Conservation (phyloP, 2,113 vertebrate genomes). For the Glaucomys volans region DNA sequence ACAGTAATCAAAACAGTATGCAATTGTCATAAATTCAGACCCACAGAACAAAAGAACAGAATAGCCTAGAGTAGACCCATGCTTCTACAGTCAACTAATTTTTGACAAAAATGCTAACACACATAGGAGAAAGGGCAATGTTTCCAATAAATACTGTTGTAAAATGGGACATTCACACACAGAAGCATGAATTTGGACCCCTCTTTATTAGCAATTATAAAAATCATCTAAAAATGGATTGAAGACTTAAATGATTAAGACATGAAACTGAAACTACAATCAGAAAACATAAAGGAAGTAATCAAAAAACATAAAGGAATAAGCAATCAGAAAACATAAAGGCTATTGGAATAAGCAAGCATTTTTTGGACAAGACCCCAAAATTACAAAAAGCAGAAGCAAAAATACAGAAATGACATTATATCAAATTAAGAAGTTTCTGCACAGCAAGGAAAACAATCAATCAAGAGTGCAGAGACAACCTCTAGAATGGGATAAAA, state of each 20-base stretch:
- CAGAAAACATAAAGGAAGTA: too few species aligned
- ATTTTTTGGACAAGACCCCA: background rate
- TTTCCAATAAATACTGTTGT: background rate
- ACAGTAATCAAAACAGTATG: too few species aligned
- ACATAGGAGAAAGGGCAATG: background rate
- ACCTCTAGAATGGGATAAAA: background rate
- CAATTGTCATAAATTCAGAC: too few species aligned
- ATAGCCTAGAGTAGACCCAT: background rate
- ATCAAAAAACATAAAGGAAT: too few species aligned
- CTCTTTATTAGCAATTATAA: background rate
- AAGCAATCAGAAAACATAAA: too few species aligned
- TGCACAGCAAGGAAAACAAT: background rate
- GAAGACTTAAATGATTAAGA: background rate
- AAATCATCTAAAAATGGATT: background rate
- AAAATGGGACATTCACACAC: background rate
- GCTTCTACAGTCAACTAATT: too few species aligned
- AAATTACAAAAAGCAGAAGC: background rate
- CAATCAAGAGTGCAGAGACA: too few species aligned
- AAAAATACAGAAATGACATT: background rate
- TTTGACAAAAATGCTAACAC: background rate
- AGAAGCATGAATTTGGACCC: background rate
- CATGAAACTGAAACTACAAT: background rate
- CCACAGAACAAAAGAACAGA: background rate
- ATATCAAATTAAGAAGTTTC: background rate
- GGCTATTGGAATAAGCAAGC: background rate